Percentiles rank a stretch among this genome's conserved stretches.
Conservation (phyloP, 2,113 vertebrate species). For the Pristiophorus japonicus region DNA sequence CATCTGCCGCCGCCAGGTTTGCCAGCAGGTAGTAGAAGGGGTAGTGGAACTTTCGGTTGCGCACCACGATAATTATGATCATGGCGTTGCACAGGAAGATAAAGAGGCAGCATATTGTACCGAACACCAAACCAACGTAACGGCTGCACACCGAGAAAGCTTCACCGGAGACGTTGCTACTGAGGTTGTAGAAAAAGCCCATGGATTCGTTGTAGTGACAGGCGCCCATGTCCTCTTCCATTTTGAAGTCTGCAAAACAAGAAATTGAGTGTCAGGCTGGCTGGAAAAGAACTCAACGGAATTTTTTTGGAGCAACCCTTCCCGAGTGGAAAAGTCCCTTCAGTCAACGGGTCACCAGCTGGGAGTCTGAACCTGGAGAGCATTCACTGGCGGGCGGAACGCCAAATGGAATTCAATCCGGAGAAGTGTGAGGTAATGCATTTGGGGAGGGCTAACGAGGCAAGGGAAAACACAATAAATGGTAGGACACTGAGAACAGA, state of each 20-base stretch:
- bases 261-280: neutral
- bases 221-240: slow-evolving; percentile 67
- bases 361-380: neutral
- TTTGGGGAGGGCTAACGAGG: too few relatives aligned
- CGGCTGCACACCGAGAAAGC: slow-evolving; percentile 67
- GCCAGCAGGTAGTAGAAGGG: slow-evolving; percentile 93
- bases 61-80: slow-evolving; percentile 87
- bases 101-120: slow-evolving; percentile 84
- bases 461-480: too few relatives aligned
- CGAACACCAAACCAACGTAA: slow-evolving; percentile 71
- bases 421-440: too few relatives aligned
- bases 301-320: neutral
- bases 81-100: slow-evolving; percentile 88
- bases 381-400: neutral
- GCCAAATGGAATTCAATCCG: too few relatives aligned
- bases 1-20: slow-evolving; percentile 89
- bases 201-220: slow-evolving; percentile 79
- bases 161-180: slow-evolving; percentile 54
- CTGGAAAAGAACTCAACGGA: neutral
- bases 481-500: too few relatives aligned
- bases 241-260: slow-evolving; percentile 52
- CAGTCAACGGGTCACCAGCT: neutral
- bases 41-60: slow-evolving; percentile 86
- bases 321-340: neutral
- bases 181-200: slow-evolving; percentile 87